Evolutionary conservation across 2,888 invertebrate genomes (phyloP).

Genomic region (Zootermopsis nevadensis): DNA sequence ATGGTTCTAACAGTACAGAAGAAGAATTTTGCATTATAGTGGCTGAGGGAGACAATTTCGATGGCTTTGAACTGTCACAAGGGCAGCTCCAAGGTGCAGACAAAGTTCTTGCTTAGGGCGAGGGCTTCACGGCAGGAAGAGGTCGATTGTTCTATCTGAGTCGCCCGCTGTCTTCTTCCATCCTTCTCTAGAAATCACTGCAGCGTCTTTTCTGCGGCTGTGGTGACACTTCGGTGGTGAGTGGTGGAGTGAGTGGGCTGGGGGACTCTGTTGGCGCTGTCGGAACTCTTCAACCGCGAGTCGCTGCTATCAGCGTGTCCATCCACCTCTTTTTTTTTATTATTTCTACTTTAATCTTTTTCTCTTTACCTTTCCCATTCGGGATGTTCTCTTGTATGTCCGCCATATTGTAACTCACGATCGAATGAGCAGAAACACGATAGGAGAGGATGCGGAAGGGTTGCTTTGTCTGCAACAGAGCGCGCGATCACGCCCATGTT

Average conservation of each 20-base stretch:
- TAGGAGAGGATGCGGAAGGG: slow-evolving; percentile 24
- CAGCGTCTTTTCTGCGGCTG: slow-evolving; percentile 7
- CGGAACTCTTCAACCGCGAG: slow-evolving; percentile 16
- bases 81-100: not conserved
- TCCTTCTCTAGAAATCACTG: slow-evolving; percentile 34
- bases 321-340: slow-evolving; percentile 7
- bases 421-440: slow-evolving; percentile 50
- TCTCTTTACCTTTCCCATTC: not conserved
- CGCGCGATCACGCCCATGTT: slow-evolving; percentile 3
- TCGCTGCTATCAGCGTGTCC: slow-evolving; percentile 21
- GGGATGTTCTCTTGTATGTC: slow-evolving; percentile 39
- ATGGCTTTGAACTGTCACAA: not conserved
- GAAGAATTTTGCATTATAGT: no score
- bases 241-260: not conserved
- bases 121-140: slow-evolving; percentile 27
- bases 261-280: not conserved
- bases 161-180: slow-evolving; percentile 10
- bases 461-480: slow-evolving; percentile 1
- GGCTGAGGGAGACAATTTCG: no score
- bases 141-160: slow-evolving; percentile 27
- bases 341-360: not conserved
- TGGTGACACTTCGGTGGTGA: slow-evolving; percentile 11
- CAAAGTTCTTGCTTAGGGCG: not conserved
- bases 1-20: no score
- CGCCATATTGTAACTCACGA: slow-evolving; percentile 53